Percentiles rank a stretch among this genome's conserved stretches.
Conservation (phyloP, 2,797 vertebrate genomes). For the Xerus rutilus region DNA sequence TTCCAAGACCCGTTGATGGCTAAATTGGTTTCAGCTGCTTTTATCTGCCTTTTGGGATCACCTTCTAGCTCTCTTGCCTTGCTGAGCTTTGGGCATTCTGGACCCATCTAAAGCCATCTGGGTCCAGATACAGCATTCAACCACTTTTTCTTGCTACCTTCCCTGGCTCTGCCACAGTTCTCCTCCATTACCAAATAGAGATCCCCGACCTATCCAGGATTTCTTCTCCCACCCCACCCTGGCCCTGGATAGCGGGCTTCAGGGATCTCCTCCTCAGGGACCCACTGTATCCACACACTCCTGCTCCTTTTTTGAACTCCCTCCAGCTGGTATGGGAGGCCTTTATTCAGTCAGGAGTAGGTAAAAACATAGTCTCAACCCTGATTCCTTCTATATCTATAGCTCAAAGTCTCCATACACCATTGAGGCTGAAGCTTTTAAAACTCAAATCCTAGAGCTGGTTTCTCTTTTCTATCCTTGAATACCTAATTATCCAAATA, state of each 20-base stretch:
- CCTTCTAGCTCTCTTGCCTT: neutral
- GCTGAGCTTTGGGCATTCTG: neutral
- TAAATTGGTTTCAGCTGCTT: conserved; percentile 21
- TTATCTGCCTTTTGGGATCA: neutral
- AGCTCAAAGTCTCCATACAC: neutral
- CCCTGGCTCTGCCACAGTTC: neutral
- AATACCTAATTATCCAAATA: neutral
- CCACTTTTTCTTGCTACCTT: neutral
- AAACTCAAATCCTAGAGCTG: neutral
- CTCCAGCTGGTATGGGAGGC: neutral
- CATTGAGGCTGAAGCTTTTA: neutral
- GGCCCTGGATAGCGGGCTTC: neutral
- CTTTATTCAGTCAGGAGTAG: neutral
- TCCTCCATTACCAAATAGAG: neutral
- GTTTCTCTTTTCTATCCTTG: neutral
- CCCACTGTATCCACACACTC: neutral
- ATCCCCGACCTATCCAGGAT: neutral
- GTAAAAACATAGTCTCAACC: neutral
- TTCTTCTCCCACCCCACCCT: neutral
- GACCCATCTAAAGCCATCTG: neutral
- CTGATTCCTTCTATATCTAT: neutral
- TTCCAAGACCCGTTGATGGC: neutral
- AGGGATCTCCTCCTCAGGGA: neutral
- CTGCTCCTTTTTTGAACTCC: neutral
- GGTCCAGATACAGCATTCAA: neutral